Evolutionary conservation across 2,888 invertebrate genomes (phyloP), one percentile per base, ranked within the genome.

Genomic region (Papilio demoleus): DNA sequence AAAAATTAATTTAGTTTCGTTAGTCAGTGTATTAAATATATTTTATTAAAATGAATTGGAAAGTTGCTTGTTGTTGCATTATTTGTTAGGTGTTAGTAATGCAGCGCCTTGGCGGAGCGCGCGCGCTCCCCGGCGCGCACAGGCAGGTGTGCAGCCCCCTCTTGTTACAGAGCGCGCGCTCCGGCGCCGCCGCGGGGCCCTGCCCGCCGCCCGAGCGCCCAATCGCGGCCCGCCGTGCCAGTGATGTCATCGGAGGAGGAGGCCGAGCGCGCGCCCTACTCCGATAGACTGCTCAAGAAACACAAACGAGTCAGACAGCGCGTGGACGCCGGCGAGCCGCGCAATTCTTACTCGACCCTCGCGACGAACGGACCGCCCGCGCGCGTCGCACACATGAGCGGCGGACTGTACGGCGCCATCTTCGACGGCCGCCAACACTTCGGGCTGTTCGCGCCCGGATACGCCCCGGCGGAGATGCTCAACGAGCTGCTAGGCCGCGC

Each of bases 161-260:
- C 79, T 79, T 87, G 86, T 91, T 92, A 70, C 92, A 93, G 93
- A 90, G 77, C 91, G 91, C 90, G 90, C 90, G 88, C 89, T 90
- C 92, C 89, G 88, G 83, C 87, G 82, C 87, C 88, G 88, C 91
- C 86, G 91, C 90, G 91, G 89, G 86, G 92, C 86, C 84, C 81
- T 81, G 88, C 93, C 92, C 92, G 92, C 93, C 94, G 94, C 94
- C 93, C 91, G 94, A 93, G 91, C 94, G 95, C 95, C 96, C 96
- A 96, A 96, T 95, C 94, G 94, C 94, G 95, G 95, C 94, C 93
- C 94, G 94, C 93, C 94, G 95, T 94, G 96, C 97, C 94, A 95
- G 97, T 97, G 96, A 97, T 97, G 97, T 97, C 97, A 97, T 97
- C 97, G 96, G 97, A 97, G 96, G 97, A 97, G 96, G 97, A 97